phyloP scores from a whole-genome alignment of 2,888 invertebrate genomes.

The Synergus japonicus region DNA sequence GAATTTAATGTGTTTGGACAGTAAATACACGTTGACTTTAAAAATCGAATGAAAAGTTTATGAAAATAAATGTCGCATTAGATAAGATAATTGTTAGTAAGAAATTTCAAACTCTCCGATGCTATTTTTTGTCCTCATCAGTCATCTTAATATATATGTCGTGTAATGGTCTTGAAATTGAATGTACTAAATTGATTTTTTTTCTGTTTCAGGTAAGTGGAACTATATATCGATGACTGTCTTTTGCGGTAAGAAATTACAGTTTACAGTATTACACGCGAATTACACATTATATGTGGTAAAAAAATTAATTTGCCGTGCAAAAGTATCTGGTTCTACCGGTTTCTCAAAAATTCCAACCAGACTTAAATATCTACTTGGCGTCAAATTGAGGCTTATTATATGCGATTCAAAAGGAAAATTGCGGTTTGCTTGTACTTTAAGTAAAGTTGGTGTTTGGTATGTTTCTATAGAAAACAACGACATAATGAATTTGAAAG shows the following conservation, averaged over 20 bases:
- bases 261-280: constrained; percentile 23
- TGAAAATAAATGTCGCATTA: too few species aligned
- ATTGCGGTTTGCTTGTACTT: constrained; percentile 5
- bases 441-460: constrained; percentile 5
- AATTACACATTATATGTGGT: constrained; percentile 1
- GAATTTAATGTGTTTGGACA: constrained; percentile 48
- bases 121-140: not conserved
- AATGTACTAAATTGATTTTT: not conserved
- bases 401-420: constrained; percentile 21
- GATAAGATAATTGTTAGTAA: not conserved
- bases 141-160: not conserved
- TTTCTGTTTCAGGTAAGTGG: constrained; percentile 35
- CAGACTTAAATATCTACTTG: not conserved
- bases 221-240: constrained; percentile 14
- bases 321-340: constrained; percentile 8
- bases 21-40: constrained; percentile 13
- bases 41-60: not conserved
- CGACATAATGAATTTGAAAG: constrained; percentile 26
- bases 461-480: constrained; percentile 2
- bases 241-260: constrained; percentile 26
- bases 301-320: constrained; percentile 32
- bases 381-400: constrained; percentile 26
- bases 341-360: constrained; percentile 4
- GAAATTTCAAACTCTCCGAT: not conserved
- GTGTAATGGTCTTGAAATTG: not conserved